These are phyloP conservation scores for Argynnis bischoffii DNA, from an alignment of 2,888 invertebrate genomes.

Conservation along the genomic window DNA sequence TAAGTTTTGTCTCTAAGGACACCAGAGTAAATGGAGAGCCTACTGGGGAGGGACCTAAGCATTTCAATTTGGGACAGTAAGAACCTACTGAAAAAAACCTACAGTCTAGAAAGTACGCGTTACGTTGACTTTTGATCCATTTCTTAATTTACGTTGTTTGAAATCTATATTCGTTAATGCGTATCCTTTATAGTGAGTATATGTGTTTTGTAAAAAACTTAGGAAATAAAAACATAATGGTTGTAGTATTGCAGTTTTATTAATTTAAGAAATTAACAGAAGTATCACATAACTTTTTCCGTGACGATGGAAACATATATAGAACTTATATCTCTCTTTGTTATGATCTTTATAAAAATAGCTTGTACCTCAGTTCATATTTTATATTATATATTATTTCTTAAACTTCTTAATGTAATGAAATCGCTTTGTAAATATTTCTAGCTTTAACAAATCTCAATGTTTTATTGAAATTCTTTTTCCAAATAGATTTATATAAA, in stretches of 20 bases:
- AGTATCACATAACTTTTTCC: too few species aligned
- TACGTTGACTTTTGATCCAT: conserved; percentile 21
- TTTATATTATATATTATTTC: too few species aligned
- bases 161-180: background rate
- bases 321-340: too few species aligned
- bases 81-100: conserved; percentile 25
- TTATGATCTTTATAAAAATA: too few species aligned
- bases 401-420: background rate
- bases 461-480: background rate
- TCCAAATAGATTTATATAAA: background rate
- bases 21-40: conserved; percentile 21
- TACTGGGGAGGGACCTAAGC: conserved; percentile 41
- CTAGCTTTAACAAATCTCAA: background rate
- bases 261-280: too few species aligned
- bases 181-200: background rate
- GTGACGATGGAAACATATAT: too few species aligned
- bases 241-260: too few species aligned
- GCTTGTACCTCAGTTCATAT: too few species aligned
- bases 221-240: too few species aligned
- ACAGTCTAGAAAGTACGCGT: conserved; percentile 12
- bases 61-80: conserved; percentile 52
- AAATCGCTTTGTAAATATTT: background rate
- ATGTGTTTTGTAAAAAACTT: too few species aligned
- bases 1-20: conserved; percentile 5
- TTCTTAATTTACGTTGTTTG: conserved; percentile 16